Evolutionary conservation across 2,113 vertebrate species (phyloP).

Genomic region (Mixornis gularis): DNA sequence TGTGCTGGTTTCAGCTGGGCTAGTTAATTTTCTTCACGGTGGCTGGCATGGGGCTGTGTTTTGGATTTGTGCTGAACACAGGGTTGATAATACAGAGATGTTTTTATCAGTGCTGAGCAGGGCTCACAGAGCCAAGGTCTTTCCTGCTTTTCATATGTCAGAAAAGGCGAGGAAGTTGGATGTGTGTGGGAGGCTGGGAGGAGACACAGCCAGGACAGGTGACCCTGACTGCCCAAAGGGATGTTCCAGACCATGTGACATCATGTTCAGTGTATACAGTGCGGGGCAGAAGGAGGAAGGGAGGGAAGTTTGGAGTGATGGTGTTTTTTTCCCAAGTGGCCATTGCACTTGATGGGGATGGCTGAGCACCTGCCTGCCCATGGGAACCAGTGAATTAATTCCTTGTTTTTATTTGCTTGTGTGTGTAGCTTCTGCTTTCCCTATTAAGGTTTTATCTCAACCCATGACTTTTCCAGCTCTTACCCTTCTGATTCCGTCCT

Average conservation of each 20-base stretch:
- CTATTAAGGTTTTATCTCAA: not conserved
- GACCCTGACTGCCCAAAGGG: not conserved
- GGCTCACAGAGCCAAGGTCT: not conserved
- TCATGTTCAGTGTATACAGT: not conserved
- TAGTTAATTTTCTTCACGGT: not conserved
- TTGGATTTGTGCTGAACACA: not conserved
- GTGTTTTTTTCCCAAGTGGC: not conserved
- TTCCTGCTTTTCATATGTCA: accelerated
- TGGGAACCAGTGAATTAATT: not conserved
- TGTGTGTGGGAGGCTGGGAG: not conserved
- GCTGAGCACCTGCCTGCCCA: not conserved
- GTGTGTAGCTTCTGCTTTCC: not conserved
- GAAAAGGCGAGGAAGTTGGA: not conserved
- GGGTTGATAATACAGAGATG: not conserved
- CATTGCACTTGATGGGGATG: not conserved
- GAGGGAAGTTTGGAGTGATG: not conserved
- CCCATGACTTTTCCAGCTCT: not conserved
- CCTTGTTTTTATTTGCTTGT: not conserved
- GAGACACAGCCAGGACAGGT: not conserved
- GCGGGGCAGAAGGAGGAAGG: not conserved
- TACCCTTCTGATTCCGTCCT: not conserved
- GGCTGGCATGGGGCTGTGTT: not conserved
- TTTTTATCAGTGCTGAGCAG: not conserved
- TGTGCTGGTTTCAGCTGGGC: not conserved
- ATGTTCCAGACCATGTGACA: not conserved